These are phyloP conservation scores for Trigoniulus corallinus DNA, from an alignment of 1,140 invertebrate genomes.

Conservation along the genomic window DNA sequence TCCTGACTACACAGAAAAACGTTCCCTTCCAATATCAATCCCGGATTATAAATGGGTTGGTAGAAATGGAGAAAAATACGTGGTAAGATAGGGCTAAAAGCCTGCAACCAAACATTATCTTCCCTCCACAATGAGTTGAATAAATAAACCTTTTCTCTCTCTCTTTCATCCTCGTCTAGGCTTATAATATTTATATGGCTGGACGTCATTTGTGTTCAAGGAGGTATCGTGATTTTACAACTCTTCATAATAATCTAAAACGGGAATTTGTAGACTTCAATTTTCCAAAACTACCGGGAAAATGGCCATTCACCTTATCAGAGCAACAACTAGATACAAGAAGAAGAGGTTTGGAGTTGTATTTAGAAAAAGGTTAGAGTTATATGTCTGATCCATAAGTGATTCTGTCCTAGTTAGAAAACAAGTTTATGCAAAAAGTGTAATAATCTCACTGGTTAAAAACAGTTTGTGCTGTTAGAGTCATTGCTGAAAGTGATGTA, in stretches of 20 bases:
- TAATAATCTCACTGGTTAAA: neutral
- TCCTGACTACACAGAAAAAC: constrained; percentile 95
- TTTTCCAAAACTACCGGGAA: constrained; percentile 95
- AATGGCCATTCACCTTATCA: constrained; percentile 85
- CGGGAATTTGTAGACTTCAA: constrained; percentile 94
- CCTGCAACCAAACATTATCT: too few species aligned
- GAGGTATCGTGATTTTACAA: constrained; percentile 87
- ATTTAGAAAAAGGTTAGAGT: constrained; percentile 65
- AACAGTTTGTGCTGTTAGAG: constrained; percentile 80
- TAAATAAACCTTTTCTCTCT: neutral
- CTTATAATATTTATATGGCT: constrained; percentile 99
- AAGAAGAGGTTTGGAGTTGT: constrained; percentile 84
- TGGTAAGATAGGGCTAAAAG: constrained; percentile 49
- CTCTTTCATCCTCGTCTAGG: constrained; percentile 21
- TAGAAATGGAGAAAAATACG: constrained; percentile 74
- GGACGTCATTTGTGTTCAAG: constrained; percentile 90
- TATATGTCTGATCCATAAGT: neutral
- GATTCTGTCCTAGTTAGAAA: neutral
- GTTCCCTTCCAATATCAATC: constrained; percentile 93
- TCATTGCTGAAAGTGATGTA: constrained; percentile 92
- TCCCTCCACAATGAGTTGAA: neutral
- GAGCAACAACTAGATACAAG: constrained; percentile 93
- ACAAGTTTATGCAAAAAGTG: too few species aligned
- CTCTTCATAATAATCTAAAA: constrained; percentile 73
- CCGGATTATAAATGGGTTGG: constrained; percentile 76